These are phyloP conservation scores for Ganaspis brasiliensis DNA, from an alignment of 2,888 invertebrate genomes.

Conservation along the genomic window DNA sequence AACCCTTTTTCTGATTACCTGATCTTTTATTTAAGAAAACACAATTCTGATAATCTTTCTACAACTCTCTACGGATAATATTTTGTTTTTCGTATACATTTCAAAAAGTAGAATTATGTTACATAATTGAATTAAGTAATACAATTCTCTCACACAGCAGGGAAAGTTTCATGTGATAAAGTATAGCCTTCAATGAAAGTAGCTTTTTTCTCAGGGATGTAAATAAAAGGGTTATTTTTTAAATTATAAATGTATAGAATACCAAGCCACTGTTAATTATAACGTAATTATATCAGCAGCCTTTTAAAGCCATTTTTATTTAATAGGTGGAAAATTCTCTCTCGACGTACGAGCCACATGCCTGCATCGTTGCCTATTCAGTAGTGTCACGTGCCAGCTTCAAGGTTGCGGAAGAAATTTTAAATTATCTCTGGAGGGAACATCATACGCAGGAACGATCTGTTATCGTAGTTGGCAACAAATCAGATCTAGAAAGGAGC, in stretches of 20 bases:
- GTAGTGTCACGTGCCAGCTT: slow-evolving; percentile 93
- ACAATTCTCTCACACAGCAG: neutral
- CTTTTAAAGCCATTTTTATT: slow-evolving; percentile 17
- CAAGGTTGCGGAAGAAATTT: slow-evolving; percentile 90
- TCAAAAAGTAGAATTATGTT: too few relatives aligned
- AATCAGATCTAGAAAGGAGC: slow-evolving; percentile 94
- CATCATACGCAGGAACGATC: slow-evolving; percentile 91
- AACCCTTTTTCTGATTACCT: too few relatives aligned
- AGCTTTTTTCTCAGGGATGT: neutral
- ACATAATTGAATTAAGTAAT: too few relatives aligned
- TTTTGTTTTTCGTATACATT: too few relatives aligned
- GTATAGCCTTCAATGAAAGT: neutral
- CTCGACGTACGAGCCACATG: slow-evolving; percentile 95
- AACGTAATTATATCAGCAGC: neutral
- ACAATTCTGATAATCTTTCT: too few relatives aligned
- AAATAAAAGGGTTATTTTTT: slow-evolving; percentile 1
- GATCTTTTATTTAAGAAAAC: too few relatives aligned
- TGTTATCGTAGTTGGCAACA: slow-evolving; percentile 96
- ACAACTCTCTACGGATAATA: too few relatives aligned
- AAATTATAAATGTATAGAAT: neutral
- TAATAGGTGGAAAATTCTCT: slow-evolving; percentile 92
- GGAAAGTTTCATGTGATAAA: neutral
- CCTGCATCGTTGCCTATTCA: slow-evolving; percentile 95
- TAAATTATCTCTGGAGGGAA: slow-evolving; percentile 92
- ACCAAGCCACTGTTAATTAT: neutral